Base-by-base conservation (phyloP, 2,888 invertebrate species). In the Pogonocherus hispidulus region DNA sequence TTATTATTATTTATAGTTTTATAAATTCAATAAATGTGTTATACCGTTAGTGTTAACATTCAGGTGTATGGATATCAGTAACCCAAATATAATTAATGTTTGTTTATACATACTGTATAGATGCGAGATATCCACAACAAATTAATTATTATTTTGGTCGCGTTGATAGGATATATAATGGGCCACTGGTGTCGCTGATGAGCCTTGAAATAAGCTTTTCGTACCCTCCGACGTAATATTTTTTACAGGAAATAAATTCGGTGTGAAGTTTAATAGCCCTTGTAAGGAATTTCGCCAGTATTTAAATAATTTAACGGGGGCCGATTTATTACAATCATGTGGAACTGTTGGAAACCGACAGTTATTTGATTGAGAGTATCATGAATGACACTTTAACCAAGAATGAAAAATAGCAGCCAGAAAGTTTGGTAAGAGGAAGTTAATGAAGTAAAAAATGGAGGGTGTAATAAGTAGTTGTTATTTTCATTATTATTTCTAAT, bases 141-240 rank as follows among this genome's bases (percentile, higher is more conserved):
- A 69, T 69, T 63, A 63, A 66, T 66, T 66, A 57, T 60, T 60
- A 55, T 55, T 52, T 66, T 35, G 32, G 41, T n/a, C 41, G 14
- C 66, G 62, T 63, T 69, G 66, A 69, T 69, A 63, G 57, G 66
- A 66, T 60, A 69, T 69, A 66, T 69, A 69, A 69, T 69, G 69
- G 69, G 57, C 69, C 69, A 69, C 69, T 69, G 63, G 69, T 66
- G 63, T 63, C 66, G 62, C 66, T 66, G 66, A 69, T 69, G 69
- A 66, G 66, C 57, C 69, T 66, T 69, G 69, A 69, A 69, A 69
- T 69, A 66, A 63, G 69, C 63, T 69, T 69, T 63, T 55, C 52
- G 11, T 55, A 55, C 55, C 54, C 64, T 68, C 49, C 27, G 57
- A 54, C 64, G 60, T 64, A 55, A 68, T 65, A 54, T 41, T 68